Conservation (phyloP, 2,113 vertebrate species). For the Ceuthmochares aereus region DNA sequence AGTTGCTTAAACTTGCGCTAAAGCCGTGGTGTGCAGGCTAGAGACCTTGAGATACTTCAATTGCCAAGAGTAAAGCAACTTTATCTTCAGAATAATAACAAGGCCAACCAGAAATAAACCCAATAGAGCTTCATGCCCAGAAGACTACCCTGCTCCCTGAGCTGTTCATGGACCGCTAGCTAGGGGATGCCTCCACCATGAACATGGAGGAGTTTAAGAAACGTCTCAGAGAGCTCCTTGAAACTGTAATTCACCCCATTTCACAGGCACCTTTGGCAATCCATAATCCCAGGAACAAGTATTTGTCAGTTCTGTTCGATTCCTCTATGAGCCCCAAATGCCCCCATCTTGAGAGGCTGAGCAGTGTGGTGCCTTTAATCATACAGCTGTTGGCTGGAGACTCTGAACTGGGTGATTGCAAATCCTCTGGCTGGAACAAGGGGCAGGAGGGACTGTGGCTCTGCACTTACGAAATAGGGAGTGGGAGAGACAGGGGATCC, state of each 20-base stretch:
- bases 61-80: neutral
- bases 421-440: neutral
- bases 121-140: accelerated
- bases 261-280: neutral
- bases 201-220: neutral
- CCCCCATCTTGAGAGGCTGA: neutral
- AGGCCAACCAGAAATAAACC: neutral
- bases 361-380: accelerated
- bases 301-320: neutral
- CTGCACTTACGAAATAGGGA: accelerated
- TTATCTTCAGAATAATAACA: neutral
- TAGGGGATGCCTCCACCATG: neutral
- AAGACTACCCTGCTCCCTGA: neutral
- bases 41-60: neutral
- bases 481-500: neutral
- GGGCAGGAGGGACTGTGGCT: neutral
- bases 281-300: neutral
- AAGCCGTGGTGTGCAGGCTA: neutral
- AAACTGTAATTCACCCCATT: neutral
- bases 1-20: neutral
- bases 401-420: neutral
- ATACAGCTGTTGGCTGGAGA: neutral
- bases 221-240: neutral
- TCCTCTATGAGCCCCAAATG: neutral
- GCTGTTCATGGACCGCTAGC: neutral